Evolutionary conservation across 2,113 vertebrate genomes (phyloP).

Genomic region (Geococcyx californianus): DNA sequence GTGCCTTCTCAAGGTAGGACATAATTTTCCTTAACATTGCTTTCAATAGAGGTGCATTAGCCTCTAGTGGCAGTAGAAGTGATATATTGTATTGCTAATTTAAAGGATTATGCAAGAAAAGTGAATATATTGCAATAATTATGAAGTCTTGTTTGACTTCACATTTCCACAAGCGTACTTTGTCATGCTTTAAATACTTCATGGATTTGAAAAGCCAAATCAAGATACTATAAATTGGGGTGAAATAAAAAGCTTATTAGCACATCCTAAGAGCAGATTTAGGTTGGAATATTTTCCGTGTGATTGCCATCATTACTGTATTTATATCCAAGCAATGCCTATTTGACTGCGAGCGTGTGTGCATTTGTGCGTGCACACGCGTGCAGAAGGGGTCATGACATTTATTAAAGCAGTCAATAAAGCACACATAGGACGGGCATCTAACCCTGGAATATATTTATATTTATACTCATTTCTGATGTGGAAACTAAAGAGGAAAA

Average conservation of each 20-base stretch:
- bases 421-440: neutral
- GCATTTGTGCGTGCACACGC: neutral
- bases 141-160: slow-evolving; percentile 70
- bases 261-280: neutral
- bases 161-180: slow-evolving; percentile 41
- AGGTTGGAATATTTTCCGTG: neutral
- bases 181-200: slow-evolving; percentile 37
- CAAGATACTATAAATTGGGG: neutral
- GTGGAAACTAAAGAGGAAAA: slow-evolving; percentile 56
- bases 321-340: slow-evolving; percentile 12
- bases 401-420: slow-evolving; percentile 72
- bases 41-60: slow-evolving; percentile 67
- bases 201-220: slow-evolving; percentile 1
- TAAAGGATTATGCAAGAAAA: slow-evolving; percentile 63
- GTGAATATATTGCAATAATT: slow-evolving; percentile 66
- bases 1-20: slow-evolving; percentile 33
- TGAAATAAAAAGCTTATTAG: slow-evolving; percentile 43
- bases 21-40: slow-evolving; percentile 58
- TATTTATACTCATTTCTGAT: slow-evolving; percentile 60
- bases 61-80: slow-evolving; percentile 55
- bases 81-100: slow-evolving; percentile 56
- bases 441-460: slow-evolving; percentile 64
- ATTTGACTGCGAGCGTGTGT: slow-evolving; percentile 32
- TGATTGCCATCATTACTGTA: slow-evolving; percentile 42
- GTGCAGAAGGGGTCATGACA: slow-evolving; percentile 45